Base-by-base conservation (phyloP, 2,113 vertebrate genomes). In the Pseudois nayaur region DNA sequence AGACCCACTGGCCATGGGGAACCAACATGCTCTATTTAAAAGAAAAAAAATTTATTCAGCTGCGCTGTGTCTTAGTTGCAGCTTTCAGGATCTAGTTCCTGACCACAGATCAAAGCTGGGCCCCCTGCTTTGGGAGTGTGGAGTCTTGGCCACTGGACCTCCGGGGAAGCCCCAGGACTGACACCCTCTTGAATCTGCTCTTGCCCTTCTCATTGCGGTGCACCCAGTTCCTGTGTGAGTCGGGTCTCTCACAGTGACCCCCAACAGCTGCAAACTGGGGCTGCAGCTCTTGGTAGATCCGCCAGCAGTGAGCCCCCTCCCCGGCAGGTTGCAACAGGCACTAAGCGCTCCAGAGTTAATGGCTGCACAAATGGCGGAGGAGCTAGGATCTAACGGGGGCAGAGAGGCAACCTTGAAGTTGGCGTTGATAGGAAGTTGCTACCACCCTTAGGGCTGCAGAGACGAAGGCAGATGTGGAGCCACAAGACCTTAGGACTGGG, bases 301-400 rank as follows among this genome's bases (percentile, higher is more conserved):
- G 11, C 25, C 14, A 36, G 50, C 27, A 6, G 1, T 3, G 62
- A 19, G 36, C 14, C 59, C 57, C 67, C 27, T 15, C 40, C 50
- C 3, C 3, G 8, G 40, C 2, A 55, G 52, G 40, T 33, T 40
- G 25, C 43, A 15, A 33, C 33, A 50, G 67, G 33, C 7, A 17
- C n/a, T 17, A 7, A 9, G 0, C 10, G 11, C 48, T 55, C 3
- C 15, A 33, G 8, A 10, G 14, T 29, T 27, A 5, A 11, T 1
- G 12, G 40, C 8, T 15, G 27, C 40, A 3, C 3, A 25, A 57
- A 16, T 36, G n/a, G 11, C 4, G 1, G 50, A 88, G 7, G 36
- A 29, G 19, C 48, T 29, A 57, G 57, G 54, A 16, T 17, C 15
- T 79, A 6, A 48, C 3, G 27, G 33, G 54, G 48, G 9, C 36